Percentiles rank a stretch among this genome's conserved stretches.
phyloP scores from a whole-genome alignment of 2,113 vertebrate species.

The Eudyptes chrysolophus region DNA sequence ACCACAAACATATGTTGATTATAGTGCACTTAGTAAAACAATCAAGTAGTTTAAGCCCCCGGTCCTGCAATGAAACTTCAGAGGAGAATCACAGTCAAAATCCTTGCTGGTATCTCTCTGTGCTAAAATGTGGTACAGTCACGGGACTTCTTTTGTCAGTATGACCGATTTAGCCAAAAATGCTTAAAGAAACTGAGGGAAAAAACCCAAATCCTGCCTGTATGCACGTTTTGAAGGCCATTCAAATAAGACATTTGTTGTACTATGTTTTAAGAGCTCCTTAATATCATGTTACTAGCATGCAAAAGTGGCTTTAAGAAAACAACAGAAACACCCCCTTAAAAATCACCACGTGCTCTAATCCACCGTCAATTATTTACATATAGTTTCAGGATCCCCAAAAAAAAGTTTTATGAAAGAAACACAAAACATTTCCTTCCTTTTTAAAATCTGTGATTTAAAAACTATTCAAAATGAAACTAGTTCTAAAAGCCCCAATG shows the following conservation, averaged over 20 bases:
- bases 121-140: not conserved
- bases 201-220: not conserved
- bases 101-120: not conserved
- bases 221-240: not conserved
- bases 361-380: not conserved
- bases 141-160: not conserved
- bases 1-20: not conserved
- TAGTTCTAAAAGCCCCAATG: not conserved
- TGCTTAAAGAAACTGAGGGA: not conserved
- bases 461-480: not conserved
- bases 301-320: not conserved
- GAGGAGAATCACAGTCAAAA: not conserved
- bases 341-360: not conserved
- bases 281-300: not conserved
- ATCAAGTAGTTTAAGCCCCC: not conserved
- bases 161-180: not conserved
- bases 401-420: not conserved
- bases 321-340: not conserved
- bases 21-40: not conserved
- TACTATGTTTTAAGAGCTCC: not conserved
- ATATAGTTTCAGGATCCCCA: not conserved
- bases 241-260: not conserved
- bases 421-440: not conserved
- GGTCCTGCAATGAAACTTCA: not conserved
- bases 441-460: not conserved